Conservation (phyloP, 2,888 invertebrate genomes). For the Eupithecia inturbata region DNA sequence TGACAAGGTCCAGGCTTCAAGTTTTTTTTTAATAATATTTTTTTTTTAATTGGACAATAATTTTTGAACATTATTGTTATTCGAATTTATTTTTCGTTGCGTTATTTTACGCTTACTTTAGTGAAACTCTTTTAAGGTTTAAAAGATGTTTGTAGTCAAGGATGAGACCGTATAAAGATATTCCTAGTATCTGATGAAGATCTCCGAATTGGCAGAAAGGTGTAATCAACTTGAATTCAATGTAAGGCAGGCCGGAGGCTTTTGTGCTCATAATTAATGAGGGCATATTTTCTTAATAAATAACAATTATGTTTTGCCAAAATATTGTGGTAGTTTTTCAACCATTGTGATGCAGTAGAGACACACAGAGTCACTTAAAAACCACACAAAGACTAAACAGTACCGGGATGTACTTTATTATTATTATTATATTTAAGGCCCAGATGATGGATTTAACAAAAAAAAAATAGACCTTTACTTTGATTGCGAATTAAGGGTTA, state of each 20-base stretch:
- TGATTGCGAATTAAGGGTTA: neutral
- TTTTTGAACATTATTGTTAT: neutral
- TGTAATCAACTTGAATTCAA: constrained; percentile 54
- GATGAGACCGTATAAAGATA: constrained; percentile 49
- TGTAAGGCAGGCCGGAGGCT: constrained; percentile 52
- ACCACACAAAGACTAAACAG: neutral
- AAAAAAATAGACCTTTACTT: neutral
- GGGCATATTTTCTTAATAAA: constrained; percentile 42
- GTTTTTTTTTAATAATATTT: neutral
- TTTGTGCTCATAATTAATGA: constrained; percentile 35
- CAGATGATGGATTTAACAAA: neutral
- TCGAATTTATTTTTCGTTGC: neutral
- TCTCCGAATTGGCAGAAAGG: constrained; percentile 62
- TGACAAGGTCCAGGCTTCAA: too few species aligned
- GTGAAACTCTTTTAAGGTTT: neutral
- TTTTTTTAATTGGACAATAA: neutral
- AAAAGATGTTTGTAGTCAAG: neutral
- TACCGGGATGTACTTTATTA: neutral
- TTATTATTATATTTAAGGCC: neutral
- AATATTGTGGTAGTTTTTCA: constrained; percentile 36
- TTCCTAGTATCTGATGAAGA: constrained; percentile 61
- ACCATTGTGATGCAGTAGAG: neutral
- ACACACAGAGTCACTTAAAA: neutral
- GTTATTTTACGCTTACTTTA: neutral
- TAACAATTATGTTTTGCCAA: constrained; percentile 47